These are phyloP conservation scores for Malachius bipustulatus DNA, from an alignment of 2,888 invertebrate species.

Conservation along the genomic window DNA sequence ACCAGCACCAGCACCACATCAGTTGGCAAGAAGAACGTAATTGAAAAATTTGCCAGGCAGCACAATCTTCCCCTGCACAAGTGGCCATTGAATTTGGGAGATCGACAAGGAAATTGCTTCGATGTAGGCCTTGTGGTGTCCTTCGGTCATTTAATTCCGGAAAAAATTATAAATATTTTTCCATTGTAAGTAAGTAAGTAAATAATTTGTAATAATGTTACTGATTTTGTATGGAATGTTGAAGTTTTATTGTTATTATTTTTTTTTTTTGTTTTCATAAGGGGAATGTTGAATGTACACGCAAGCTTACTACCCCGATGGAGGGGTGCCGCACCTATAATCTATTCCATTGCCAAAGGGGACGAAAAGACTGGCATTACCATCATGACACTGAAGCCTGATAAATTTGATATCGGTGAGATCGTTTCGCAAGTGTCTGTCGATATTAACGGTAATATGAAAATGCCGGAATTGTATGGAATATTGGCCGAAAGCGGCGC, in stretches of 20 bases:
- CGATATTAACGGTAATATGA: constrained; percentile 44
- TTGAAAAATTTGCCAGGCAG: constrained; percentile 55
- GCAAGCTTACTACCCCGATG: constrained; percentile 83
- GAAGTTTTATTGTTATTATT: constrained; percentile 14
- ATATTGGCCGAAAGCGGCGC: constrained; percentile 58
- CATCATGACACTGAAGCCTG: constrained; percentile 75
- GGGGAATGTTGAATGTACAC: constrained; percentile 90
- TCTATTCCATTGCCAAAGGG: constrained; percentile 72
- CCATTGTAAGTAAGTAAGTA: constrained; percentile 57
- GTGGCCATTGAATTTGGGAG: constrained; percentile 48
- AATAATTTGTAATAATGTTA: no score
- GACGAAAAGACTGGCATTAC: constrained; percentile 73
- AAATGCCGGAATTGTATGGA: constrained; percentile 51
- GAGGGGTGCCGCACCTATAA: constrained; percentile 88
- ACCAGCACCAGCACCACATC: no score
- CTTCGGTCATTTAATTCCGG: constrained; percentile 84
- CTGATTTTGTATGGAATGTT: no score
- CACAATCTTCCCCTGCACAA: constrained; percentile 46
- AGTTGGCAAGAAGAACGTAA: constrained; percentile 49
- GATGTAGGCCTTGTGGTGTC: constrained; percentile 86
- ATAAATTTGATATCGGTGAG: constrained; percentile 71
- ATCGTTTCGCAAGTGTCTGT: constrained; percentile 49
- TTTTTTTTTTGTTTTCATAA: constrained; percentile 28
- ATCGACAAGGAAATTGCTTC: constrained; percentile 41
- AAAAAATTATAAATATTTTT: constrained; percentile 60